Evolutionary conservation across 2,888 invertebrate genomes (phyloP), one percentile per base, ranked within the genome.

Genomic region (Hipparchia sbordonii): DNA sequence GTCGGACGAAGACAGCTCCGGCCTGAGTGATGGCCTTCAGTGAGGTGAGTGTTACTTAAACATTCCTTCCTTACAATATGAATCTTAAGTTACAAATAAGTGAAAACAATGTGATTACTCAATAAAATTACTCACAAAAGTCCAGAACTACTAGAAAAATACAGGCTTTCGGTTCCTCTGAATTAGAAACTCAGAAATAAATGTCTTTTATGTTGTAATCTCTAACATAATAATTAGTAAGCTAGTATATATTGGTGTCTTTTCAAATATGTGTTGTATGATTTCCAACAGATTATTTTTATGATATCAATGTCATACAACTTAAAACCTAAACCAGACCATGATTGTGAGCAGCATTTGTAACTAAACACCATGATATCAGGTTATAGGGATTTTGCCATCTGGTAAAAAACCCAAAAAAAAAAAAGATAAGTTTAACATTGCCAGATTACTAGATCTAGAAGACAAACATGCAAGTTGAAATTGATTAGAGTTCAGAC

Each of bases 1-100:
- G 93, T 93, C 89, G 92, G 91, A 90, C 87, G 91, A 91, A 90
- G 91, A 89, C 90, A 93, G 89, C 89, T 91, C 90, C 94, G 92
- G 94, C 92, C 93, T 88, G 95, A 95, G 94, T 94, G 88, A 96
- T 96, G 96, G 96, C 96, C 96, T 96, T 96, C 95, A 96, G 96
- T 95, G 96, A 96, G 96, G 96, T 96, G 90, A 95, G 95, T 93
- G 80, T 82, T 79, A 74, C 72, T 39, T 66, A 73, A 69, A 65
- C 9, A 57, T 71, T 61, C 72, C 75, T 74, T 74, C 72, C 65
- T 68, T 69, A 39, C 52, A 39, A 61, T 51, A 52, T 52, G 51
- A 33, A 65, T 52, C 52, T 51, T 65, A 52, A 52, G 10, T 51
- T 65, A 52, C 48, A 48, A 13, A 9, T 56, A 57, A 67, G 56